phyloP scores from a whole-genome alignment of 2,888 invertebrate species.

The Chrysina gloriosa region DNA sequence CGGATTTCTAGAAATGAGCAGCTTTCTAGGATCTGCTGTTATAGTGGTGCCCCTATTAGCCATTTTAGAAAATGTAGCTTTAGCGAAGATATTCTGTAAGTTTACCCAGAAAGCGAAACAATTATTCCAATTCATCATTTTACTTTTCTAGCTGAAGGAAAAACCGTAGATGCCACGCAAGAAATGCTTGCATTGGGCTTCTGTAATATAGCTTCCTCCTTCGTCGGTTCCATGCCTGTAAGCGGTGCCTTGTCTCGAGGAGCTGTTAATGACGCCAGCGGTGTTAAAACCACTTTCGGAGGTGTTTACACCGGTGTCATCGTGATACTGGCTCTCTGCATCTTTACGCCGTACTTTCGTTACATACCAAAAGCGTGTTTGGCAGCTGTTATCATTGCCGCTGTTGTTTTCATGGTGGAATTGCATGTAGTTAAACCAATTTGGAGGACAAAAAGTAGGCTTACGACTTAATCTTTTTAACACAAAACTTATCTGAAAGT shows the following conservation, averaged over 20 bases:
- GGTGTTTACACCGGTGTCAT: conserved; percentile 73
- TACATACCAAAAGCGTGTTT: conserved; percentile 75
- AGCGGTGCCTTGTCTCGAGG: conserved; percentile 73
- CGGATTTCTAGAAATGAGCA: conserved; percentile 69
- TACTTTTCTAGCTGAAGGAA: conserved; percentile 68
- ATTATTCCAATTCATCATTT: conserved; percentile 13
- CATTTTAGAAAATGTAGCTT: conserved; percentile 77
- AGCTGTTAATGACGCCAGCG: conserved; percentile 79
- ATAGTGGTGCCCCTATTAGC: conserved; percentile 76
- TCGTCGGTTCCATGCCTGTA: conserved; percentile 77
- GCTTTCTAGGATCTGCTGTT: conserved; percentile 74
- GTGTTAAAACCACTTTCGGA: conserved; percentile 76
- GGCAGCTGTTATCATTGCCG: conserved; percentile 78
- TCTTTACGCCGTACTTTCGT: conserved; percentile 75
- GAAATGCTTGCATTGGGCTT: conserved; percentile 76
- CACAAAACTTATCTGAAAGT: neutral
- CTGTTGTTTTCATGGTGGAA: conserved; percentile 78
- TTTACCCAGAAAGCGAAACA: conserved; percentile 23
- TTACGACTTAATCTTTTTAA: neutral
- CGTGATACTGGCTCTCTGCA: conserved; percentile 68
- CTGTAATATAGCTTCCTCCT: conserved; percentile 75
- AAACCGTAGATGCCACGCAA: conserved; percentile 75
- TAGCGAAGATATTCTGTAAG: conserved; percentile 76
- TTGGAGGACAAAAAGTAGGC: conserved; percentile 74
- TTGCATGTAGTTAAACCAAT: conserved; percentile 73